Evolutionary conservation across 2,797 vertebrate genomes (phyloP), one percentile per base, ranked within the genome.

Genomic region (Peromyscus nudipes): DNA sequence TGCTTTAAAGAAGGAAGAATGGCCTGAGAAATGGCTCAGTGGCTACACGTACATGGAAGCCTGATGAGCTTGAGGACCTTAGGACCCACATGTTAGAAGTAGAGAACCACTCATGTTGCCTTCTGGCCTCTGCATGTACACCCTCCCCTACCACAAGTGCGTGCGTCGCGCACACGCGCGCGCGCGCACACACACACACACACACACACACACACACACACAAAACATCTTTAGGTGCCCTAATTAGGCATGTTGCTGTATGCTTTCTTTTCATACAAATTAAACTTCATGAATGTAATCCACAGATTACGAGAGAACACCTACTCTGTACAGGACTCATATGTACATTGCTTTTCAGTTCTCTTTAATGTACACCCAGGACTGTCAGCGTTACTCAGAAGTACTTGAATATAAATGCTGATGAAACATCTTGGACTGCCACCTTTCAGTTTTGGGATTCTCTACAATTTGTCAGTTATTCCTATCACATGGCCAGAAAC

Each of bases 381-480:
- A 86, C 43, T 92, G n/a, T 86, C 7, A 88, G 31, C 49, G 12
- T 76, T 91, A 91, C 52, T 97, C 75, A 43, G 37, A 94, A 95
- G 57, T 55, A 40, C 90, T 84, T 94, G 34, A 55, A 37, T 79
- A 5, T 92, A 92, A 98, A 89, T 21, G 89, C 34, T 91, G 83
- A 37, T 75, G 62, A 87, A 71, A 84, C 21, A 65, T 34, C 27
- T 37, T 82, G 40, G 57, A 79, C 79, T 8, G 71, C 37, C 46
- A 65, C 27, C n/a, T 94, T 95, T 89, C 40, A 88, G 62, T 92
- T 96, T 92, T 95, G 80, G 79, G 40, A 91, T 94, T 93, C 34
- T 64, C 43, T 29, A 69, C 89, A 92, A 40, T 92, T 95, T 96
- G 92, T 84, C 97, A 96, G 91, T 96, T 96, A 94, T 95, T 93